phyloP scores from a whole-genome alignment of 2,113 vertebrate species.

The Urocitellus parryii region DNA sequence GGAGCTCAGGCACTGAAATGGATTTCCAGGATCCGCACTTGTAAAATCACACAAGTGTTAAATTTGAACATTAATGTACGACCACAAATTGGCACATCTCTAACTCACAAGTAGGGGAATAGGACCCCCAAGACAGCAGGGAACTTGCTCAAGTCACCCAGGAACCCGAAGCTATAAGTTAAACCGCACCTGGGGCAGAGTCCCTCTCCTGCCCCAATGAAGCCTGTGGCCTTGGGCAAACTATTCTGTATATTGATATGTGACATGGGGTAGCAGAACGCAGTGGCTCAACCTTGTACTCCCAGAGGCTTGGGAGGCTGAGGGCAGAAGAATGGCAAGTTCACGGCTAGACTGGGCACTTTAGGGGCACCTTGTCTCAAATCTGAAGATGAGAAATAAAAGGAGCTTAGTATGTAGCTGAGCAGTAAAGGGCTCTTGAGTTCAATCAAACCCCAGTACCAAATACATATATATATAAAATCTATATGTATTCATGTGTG shows the following conservation, averaged over 20 bases:
- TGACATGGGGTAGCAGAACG: background rate
- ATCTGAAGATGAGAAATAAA: too few relatives aligned
- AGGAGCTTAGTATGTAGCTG: too few relatives aligned
- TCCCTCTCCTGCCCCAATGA: background rate
- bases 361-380: too few relatives aligned
- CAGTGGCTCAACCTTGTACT: background rate
- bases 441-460: too few relatives aligned
- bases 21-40: background rate
- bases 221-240: background rate
- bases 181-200: background rate
- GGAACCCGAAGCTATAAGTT: background rate
- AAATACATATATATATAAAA: too few relatives aligned
- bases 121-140: background rate
- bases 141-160: background rate
- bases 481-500: too few relatives aligned
- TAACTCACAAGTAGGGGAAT: background rate
- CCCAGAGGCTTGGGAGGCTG: too few relatives aligned
- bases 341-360: too few relatives aligned
- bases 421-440: too few relatives aligned
- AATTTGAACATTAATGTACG: background rate
- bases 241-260: background rate
- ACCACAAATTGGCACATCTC: background rate
- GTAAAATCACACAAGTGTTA: background rate
- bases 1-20: background rate
- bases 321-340: too few relatives aligned